phyloP scores from a whole-genome alignment of 2,113 vertebrate species.

The Lagopus leucura region DNA sequence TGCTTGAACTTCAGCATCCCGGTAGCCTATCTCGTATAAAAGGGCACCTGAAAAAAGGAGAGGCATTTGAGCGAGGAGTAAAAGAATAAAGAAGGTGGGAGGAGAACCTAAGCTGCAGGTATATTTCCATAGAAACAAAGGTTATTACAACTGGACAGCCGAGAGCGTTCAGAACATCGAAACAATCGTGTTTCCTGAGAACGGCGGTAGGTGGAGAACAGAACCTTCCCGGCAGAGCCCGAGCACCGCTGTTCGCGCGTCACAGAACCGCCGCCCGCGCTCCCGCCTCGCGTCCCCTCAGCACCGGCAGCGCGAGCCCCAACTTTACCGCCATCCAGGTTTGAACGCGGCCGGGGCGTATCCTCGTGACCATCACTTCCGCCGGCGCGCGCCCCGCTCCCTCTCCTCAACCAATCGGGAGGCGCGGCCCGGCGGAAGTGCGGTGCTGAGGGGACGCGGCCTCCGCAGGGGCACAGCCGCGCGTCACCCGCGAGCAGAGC shows the following conservation, averaged over 20 bases:
- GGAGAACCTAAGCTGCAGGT: rapidly evolving
- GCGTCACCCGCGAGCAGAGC: too few species aligned
- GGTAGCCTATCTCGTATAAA: neutral
- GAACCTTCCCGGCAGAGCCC: neutral
- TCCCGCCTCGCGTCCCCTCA: neutral
- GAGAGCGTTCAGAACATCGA: rapidly evolving
- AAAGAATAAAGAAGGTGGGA: rapidly evolving
- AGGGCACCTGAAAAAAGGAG: neutral
- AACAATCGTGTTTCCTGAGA: rapidly evolving
- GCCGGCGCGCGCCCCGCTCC: rapidly evolving
- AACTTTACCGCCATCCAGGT: constrained; percentile 40
- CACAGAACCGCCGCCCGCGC: neutral
- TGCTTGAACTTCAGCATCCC: constrained; percentile 97
- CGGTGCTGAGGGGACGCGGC: too few species aligned
- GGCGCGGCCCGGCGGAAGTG: too few species aligned
- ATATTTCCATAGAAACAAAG: rapidly evolving
- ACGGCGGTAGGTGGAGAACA: neutral
- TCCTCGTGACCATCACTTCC: rapidly evolving
- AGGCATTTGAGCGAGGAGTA: rapidly evolving
- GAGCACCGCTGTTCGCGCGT: neutral
- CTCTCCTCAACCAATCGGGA: neutral
- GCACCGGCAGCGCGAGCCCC: neutral
- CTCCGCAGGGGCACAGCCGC: too few species aligned
- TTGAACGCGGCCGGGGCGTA: constrained; percentile 14
- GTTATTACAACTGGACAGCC: rapidly evolving